phyloP scores from a whole-genome alignment of 30 jellyfish, hydroid and myxozoan species.

The Catostylus mosaicus region DNA sequence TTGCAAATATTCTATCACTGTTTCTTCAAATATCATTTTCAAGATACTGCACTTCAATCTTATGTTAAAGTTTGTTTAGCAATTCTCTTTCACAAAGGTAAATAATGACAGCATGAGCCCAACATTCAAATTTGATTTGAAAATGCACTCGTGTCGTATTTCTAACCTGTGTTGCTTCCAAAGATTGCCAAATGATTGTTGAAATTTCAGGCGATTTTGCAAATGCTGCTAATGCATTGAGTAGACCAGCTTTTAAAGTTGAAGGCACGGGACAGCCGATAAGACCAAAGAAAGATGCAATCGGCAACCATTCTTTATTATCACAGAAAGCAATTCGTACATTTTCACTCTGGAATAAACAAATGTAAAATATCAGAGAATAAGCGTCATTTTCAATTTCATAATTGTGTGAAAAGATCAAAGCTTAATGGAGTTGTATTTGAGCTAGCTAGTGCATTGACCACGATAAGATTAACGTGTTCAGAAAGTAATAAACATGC shows the following conservation, averaged over 20 bases:
- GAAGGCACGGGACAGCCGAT: conserved; percentile 93
- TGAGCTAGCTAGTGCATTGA: no score
- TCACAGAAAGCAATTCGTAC: conserved; percentile 94
- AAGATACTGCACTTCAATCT: no score
- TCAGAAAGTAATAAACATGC: background rate
- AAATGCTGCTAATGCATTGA: conserved; percentile 88
- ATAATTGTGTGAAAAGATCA: no score
- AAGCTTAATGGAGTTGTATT: no score
- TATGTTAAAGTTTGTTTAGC: no score
- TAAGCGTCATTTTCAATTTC: background rate
- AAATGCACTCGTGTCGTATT: no score
- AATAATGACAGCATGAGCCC: no score
- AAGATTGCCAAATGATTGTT: conserved; percentile 88
- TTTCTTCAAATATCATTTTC: no score
- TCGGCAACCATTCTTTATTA: conserved; percentile 90
- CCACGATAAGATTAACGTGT: background rate
- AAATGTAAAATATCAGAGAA: background rate
- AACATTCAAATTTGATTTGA: no score
- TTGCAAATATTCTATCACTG: no score
- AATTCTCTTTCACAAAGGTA: background rate
- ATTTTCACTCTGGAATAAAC: conserved; percentile 68
- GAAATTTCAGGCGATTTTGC: conserved; percentile 92
- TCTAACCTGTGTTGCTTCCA: conserved; percentile 95
- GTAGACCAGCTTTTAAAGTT: conserved; percentile 70
- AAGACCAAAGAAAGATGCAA: conserved; percentile 91